These are phyloP conservation scores for Nomada goodeniana DNA, from an alignment of 2,888 invertebrate species.

Conservation along the genomic window DNA sequence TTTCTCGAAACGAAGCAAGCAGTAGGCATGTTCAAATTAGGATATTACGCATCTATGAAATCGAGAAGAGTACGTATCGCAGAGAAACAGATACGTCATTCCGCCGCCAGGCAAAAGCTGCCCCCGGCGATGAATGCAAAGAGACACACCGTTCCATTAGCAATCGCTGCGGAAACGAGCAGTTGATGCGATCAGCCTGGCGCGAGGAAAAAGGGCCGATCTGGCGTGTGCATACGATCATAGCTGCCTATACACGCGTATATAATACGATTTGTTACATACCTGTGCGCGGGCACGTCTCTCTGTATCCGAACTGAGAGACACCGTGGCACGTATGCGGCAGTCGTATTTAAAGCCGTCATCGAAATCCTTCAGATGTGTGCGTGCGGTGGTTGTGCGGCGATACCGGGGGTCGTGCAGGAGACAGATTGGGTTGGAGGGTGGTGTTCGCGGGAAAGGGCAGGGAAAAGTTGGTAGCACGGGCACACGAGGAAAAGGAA, in stretches of 20 bases:
- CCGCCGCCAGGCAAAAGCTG: not conserved
- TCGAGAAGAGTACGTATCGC: too few species aligned
- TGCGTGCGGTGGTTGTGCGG: conserved; percentile 43
- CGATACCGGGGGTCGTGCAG: conserved; percentile 46
- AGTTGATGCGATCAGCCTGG: conserved; percentile 86
- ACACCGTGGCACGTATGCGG: conserved; percentile 29
- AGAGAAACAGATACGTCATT: conserved; percentile 16
- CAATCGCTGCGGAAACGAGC: conserved; percentile 87
- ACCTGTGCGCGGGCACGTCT: conserved; percentile 20
- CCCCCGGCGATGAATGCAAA: conserved; percentile 15
- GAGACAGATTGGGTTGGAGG: conserved; percentile 31
- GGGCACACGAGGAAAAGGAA: conserved; percentile 48
- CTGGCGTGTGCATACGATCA: conserved; percentile 30
- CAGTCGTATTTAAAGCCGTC: conserved; percentile 74
- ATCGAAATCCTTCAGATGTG: conserved; percentile 59
- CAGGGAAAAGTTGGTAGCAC: conserved; percentile 36
- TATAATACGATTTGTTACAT: conserved; percentile 50
- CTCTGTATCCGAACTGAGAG: conserved; percentile 21
- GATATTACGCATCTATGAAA: too few species aligned
- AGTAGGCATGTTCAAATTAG: too few species aligned
- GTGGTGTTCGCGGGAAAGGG: conserved; percentile 43
- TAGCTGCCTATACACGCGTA: conserved; percentile 57
- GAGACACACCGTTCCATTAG: conserved; percentile 85
- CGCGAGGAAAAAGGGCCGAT: conserved; percentile 74
- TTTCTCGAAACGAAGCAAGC: too few species aligned